Percentiles rank a stretch among this genome's conserved stretches.
These are phyloP conservation scores for Nymphalis c-album DNA, from an alignment of 2,888 invertebrate genomes.

Conservation along the genomic window DNA sequence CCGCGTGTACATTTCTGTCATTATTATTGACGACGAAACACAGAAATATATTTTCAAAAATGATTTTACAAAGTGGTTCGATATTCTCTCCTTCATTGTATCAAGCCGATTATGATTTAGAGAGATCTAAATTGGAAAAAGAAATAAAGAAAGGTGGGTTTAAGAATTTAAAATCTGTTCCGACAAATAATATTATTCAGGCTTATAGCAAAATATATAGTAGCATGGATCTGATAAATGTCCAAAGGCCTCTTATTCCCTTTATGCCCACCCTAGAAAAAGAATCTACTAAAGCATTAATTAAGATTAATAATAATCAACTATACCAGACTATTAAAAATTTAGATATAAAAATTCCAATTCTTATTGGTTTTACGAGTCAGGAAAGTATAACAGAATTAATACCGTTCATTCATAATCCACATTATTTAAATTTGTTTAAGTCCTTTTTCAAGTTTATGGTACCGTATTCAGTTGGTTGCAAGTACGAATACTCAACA, in stretches of 20 bases:
- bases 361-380: slow-evolving; percentile 76
- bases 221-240: slow-evolving; percentile 57
- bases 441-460: slow-evolving; percentile 62
- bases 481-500: slow-evolving; percentile 56
- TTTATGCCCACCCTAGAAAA: slow-evolving; percentile 64
- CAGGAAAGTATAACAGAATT: slow-evolving; percentile 75
- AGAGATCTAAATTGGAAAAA: slow-evolving; percentile 52
- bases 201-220: slow-evolving; percentile 61
- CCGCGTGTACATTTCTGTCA: slow-evolving; percentile 64
- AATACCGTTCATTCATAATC: slow-evolving; percentile 66
- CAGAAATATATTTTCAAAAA: slow-evolving; percentile 63
- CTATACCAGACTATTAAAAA: slow-evolving; percentile 41
- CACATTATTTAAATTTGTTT: slow-evolving; percentile 58
- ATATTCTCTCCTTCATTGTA: slow-evolving; percentile 67
- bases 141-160: slow-evolving; percentile 50
- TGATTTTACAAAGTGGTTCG: slow-evolving; percentile 72
- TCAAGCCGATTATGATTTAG: slow-evolving; percentile 51
- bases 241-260: slow-evolving; percentile 65
- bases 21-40: slow-evolving; percentile 61
- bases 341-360: slow-evolving; percentile 50
- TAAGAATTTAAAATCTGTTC: slow-evolving; percentile 47
- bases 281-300: slow-evolving; percentile 51
- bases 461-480: slow-evolving; percentile 66
- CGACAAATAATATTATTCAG: slow-evolving; percentile 54
- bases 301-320: slow-evolving; percentile 48